These are phyloP conservation scores for Macrosoma leucophasiata DNA, from an alignment of 2,888 invertebrate genomes.

Conservation along the genomic window DNA sequence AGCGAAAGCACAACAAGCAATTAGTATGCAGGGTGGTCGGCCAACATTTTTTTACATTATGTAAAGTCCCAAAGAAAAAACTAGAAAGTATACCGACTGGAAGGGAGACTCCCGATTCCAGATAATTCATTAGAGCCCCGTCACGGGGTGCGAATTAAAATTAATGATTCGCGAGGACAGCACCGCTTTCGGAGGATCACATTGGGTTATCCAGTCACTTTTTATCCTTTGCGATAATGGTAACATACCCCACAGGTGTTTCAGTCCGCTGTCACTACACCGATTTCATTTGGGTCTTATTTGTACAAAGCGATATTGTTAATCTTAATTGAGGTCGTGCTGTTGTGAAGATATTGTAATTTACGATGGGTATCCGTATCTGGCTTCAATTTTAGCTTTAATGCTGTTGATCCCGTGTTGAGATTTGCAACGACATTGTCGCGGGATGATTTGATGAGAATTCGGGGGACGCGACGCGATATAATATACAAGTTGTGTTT, in stretches of 20 bases:
- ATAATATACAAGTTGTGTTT: slow-evolving; percentile 62
- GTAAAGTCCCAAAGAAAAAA: slow-evolving; percentile 69
- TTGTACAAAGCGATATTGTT: neutral
- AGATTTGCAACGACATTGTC: slow-evolving; percentile 70
- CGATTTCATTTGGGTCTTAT: slow-evolving; percentile 1
- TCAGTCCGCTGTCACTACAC: slow-evolving; percentile 34
- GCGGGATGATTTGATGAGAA: slow-evolving; percentile 72
- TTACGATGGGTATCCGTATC: slow-evolving; percentile 33
- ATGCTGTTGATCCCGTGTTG: slow-evolving; percentile 67
- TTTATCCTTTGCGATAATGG: slow-evolving; percentile 62
- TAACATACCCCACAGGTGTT: slow-evolving; percentile 55
- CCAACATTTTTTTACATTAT: slow-evolving; percentile 73
- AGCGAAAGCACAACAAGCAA: slow-evolving; percentile 69
- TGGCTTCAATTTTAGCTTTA: slow-evolving; percentile 64
- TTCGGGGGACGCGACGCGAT: slow-evolving; percentile 52
- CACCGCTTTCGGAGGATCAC: slow-evolving; percentile 54
- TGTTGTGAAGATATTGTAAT: slow-evolving; percentile 11
- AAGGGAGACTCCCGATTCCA: slow-evolving; percentile 62
- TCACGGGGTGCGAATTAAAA: slow-evolving; percentile 73
- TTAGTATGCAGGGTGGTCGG: slow-evolving; percentile 69
- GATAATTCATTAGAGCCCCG: slow-evolving; percentile 73
- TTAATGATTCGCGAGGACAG: slow-evolving; percentile 71
- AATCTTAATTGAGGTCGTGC: slow-evolving; percentile 11
- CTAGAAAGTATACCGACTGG: slow-evolving; percentile 49
- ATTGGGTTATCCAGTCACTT: slow-evolving; percentile 64